phyloP scores from a whole-genome alignment of 2,888 invertebrate species.

The Camponotus fellah region DNA sequence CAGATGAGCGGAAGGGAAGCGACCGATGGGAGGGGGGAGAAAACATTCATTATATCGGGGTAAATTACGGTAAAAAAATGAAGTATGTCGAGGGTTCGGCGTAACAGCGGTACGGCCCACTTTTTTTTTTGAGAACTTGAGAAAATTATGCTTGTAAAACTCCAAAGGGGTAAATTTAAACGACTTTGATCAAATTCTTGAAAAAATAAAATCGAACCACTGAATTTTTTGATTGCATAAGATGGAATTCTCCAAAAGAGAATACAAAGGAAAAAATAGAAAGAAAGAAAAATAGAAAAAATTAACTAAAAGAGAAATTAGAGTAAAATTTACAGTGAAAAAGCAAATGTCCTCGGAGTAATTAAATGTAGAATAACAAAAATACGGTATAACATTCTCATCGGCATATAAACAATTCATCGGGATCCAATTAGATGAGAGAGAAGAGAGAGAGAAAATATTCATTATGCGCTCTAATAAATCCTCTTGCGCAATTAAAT shows the following conservation, averaged over 20 bases:
- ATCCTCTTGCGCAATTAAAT: slow-evolving; percentile 26
- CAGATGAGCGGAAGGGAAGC: slow-evolving; percentile 1
- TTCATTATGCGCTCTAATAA: slow-evolving; percentile 31
- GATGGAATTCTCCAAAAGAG: not conserved
- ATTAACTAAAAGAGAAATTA: slow-evolving; percentile 23
- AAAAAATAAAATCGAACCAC: not conserved
- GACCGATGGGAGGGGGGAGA: not conserved
- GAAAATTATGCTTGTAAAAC: slow-evolving; percentile 37
- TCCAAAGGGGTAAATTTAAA: not conserved
- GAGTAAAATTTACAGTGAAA: slow-evolving; percentile 27
- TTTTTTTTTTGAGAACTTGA: slow-evolving; percentile 34
- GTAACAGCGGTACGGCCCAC: slow-evolving; percentile 11
- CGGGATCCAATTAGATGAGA: slow-evolving; percentile 22
- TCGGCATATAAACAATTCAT: slow-evolving; percentile 36
- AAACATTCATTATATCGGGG: slow-evolving; percentile 36
- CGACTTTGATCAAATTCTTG: not conserved
- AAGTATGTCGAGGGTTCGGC: not conserved
- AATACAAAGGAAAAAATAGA: not conserved
- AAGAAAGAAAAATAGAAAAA: not conserved
- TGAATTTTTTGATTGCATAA: not conserved
- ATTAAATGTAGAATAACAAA: slow-evolving; percentile 29
- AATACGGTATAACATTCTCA: not conserved
- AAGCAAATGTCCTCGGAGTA: slow-evolving; percentile 22
- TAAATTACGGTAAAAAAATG: not conserved
- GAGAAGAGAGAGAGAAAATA: slow-evolving; percentile 30